phyloP scores from a whole-genome alignment of 2,113 vertebrate species.

The Peromyscus californicus region DNA sequence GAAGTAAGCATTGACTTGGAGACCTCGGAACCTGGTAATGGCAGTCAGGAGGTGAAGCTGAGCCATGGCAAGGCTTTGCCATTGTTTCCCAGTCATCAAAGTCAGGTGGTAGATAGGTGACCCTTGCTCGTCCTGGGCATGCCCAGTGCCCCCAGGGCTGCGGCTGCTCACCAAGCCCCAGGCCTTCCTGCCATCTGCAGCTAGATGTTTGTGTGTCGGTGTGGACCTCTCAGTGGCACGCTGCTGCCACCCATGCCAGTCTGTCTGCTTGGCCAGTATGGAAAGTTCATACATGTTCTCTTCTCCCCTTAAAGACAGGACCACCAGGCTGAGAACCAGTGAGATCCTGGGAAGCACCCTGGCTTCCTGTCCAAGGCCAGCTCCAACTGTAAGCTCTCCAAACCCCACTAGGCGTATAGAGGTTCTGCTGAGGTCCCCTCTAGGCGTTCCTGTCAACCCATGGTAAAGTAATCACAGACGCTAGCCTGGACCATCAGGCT shows the following conservation, averaged over 20 bases:
- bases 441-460: neutral
- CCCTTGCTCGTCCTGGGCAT: fast-evolving
- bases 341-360: neutral
- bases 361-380: too few species aligned
- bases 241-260: neutral
- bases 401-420: neutral
- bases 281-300: too few species aligned
- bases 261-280: neutral
- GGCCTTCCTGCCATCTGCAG: too few species aligned
- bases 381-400: too few species aligned
- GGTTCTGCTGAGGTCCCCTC: neutral
- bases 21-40: neutral
- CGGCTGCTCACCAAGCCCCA: fast-evolving
- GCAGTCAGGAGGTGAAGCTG: neutral
- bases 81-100: neutral
- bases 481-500: too few species aligned
- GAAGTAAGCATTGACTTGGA: neutral
- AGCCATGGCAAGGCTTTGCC: fast-evolving
- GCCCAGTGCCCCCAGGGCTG: fast-evolving
- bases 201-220: fast-evolving
- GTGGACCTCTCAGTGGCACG: fast-evolving
- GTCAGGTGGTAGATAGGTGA: fast-evolving
- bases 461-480: neutral
- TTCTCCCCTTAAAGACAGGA: neutral
- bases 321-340: neutral